A percentile compares a stretch with the other conserved stretches of the same genome.
Evolutionary conservation across 2,888 invertebrate species (phyloP).

Genomic region (Mechanitis messenoides): DNA sequence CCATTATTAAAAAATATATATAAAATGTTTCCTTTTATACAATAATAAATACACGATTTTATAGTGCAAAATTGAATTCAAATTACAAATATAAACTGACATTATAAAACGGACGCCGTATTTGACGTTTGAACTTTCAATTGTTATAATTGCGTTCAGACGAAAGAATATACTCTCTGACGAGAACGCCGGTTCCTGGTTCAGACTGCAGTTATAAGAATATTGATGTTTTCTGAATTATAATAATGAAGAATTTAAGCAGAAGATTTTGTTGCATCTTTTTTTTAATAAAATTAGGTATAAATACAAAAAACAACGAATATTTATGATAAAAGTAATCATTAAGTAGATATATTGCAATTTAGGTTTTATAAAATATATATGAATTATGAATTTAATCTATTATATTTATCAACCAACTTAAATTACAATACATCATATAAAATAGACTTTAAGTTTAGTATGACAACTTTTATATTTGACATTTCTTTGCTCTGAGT

Average conservation of each 20-base stretch:
- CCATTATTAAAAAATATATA: conserved; percentile 40
- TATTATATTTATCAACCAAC: not conserved
- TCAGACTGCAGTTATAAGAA: too few species aligned
- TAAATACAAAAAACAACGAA: too few species aligned
- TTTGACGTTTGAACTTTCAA: conserved; percentile 12
- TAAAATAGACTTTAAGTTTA: conserved; percentile 30
- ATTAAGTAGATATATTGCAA: too few species aligned
- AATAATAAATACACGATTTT: conserved; percentile 9
- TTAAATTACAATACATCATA: not conserved
- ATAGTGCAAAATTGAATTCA: not conserved
- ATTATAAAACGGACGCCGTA: conserved; percentile 26
- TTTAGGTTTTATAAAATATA: too few species aligned
- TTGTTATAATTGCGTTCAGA: conserved; percentile 1
- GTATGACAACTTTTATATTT: conserved; percentile 39
- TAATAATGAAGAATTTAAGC: too few species aligned
- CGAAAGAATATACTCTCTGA: too few species aligned
- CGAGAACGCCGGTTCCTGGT: too few species aligned
- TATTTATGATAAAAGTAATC: too few species aligned
- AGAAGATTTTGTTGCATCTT: too few species aligned
- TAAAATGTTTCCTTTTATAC: not conserved
- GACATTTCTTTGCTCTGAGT: conserved; percentile 44
- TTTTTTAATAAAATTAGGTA: too few species aligned
- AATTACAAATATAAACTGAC: conserved; percentile 27
- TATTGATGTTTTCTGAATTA: too few species aligned
- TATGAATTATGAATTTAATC: too few species aligned